Percentiles rank a stretch among this genome's conserved stretches.
Conservation (phyloP, 1,140 invertebrate species). For the Procambarus virginalis region DNA sequence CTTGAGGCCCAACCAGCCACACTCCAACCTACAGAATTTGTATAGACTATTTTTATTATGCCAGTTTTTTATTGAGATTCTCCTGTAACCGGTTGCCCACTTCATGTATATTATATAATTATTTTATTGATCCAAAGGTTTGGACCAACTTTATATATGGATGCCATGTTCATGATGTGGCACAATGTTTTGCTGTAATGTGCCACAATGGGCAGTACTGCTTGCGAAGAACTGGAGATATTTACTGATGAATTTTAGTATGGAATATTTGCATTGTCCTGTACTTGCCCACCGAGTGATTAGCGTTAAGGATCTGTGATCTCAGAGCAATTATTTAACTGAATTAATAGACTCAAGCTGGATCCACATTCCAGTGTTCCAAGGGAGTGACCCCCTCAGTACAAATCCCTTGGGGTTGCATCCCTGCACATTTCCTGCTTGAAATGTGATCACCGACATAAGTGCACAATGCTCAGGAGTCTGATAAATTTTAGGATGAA, state of each 20-base stretch:
- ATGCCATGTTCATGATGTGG: slow-evolving; percentile 47
- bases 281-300: slow-evolving; percentile 56
- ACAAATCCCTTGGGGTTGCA: slow-evolving; percentile 61
- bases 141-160: slow-evolving; percentile 61
- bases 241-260: slow-evolving; percentile 24
- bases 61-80: slow-evolving; percentile 66
- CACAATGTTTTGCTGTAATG: slow-evolving; percentile 36
- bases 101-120: slow-evolving; percentile 65
- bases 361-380: slow-evolving; percentile 62
- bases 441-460: slow-evolving; percentile 46
- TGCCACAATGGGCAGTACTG: slow-evolving; percentile 52
- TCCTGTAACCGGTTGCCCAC: slow-evolving; percentile 57
- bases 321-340: slow-evolving; percentile 55
- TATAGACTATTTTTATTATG: slow-evolving; percentile 69
- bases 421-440: slow-evolving; percentile 53
- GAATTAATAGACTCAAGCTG: slow-evolving; percentile 35
- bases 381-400: slow-evolving; percentile 60
- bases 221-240: slow-evolving; percentile 44
- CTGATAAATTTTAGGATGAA: slow-evolving; percentile 43
- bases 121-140: slow-evolving; percentile 67
- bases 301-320: slow-evolving; percentile 64
- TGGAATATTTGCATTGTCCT: slow-evolving; percentile 52
- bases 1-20: slow-evolving; percentile 57
- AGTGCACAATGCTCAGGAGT: slow-evolving; percentile 67
- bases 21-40: slow-evolving; percentile 67